Evolutionary conservation across 2,888 invertebrate genomes (phyloP).

Genomic region (Heteromyza rotundicornis): DNA sequence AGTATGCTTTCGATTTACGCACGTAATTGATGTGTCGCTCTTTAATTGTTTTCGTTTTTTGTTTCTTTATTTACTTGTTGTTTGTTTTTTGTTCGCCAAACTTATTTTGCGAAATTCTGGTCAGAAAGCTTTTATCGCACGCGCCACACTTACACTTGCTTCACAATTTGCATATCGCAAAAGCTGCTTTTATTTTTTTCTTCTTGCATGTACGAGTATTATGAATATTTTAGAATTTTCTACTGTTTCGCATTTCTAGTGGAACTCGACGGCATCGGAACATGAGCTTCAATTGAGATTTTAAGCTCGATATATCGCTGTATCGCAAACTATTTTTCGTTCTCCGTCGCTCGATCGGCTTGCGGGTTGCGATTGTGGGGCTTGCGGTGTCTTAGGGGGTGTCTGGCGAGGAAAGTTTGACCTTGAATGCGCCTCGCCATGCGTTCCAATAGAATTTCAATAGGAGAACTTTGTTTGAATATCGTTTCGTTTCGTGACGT

Average conservation of each 20-base stretch:
- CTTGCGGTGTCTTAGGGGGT: conserved; percentile 35
- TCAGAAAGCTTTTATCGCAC: neutral
- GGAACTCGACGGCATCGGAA: no score
- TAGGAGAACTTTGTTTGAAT: neutral
- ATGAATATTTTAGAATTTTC: no score
- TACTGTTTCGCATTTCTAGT: no score
- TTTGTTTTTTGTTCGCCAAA: conserved; percentile 1
- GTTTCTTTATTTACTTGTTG: conserved; percentile 7
- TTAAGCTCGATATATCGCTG: neutral
- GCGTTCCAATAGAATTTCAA: neutral
- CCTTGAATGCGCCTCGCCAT: conserved; percentile 47
- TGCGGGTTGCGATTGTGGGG: conserved; percentile 24
- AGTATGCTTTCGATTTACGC: conserved; percentile 9
- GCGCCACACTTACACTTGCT: conserved; percentile 7
- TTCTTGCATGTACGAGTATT: no score
- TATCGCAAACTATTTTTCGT: no score
- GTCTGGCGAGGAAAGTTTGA: conserved; percentile 50
- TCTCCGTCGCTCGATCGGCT: neutral
- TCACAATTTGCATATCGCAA: neutral
- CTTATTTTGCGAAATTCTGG: conserved; percentile 1
- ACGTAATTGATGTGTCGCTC: neutral
- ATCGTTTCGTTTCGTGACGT: conserved; percentile 7
- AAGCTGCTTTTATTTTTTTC: no score
- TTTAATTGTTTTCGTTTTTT: neutral
- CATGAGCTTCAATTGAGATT: no score